Conservation (phyloP, 2,797 vertebrate species). For the Anniella stebbinsi region DNA sequence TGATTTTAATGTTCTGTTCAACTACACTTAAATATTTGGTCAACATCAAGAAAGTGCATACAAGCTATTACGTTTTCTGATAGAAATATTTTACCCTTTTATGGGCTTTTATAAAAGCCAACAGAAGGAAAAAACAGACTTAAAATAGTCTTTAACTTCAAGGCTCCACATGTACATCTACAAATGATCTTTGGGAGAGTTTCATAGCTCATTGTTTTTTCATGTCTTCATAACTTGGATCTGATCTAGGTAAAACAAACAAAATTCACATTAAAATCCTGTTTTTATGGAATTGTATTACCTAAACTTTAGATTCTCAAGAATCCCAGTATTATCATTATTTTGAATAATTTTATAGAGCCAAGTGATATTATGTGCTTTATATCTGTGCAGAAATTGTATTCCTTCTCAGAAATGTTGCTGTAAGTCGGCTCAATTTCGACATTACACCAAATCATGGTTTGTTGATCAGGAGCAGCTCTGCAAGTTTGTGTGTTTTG, state of each 20-base stretch:
- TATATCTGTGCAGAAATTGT: background rate
- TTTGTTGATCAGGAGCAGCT: background rate
- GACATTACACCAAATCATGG: background rate
- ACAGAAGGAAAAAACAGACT: constrained; percentile 59
- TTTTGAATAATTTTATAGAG: background rate
- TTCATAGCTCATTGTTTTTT: constrained; percentile 70
- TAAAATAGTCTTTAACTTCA: constrained; percentile 57
- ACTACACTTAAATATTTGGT: constrained; percentile 50
- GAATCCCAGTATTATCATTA: background rate
- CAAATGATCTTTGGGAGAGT: constrained; percentile 13
- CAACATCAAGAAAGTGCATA: constrained; percentile 55
- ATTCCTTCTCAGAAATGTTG: background rate
- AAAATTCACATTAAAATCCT: constrained; percentile 48
- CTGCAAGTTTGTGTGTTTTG: background rate
- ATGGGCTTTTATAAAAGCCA: constrained; percentile 59
- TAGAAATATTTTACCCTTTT: constrained; percentile 54
- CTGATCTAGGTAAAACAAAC: constrained; percentile 80
- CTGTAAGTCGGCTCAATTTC: background rate
- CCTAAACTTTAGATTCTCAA: background rate
- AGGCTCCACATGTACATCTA: constrained; percentile 38
- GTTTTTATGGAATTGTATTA: constrained; percentile 12
- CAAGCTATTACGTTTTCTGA: constrained; percentile 64
- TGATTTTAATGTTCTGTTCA: constrained; percentile 15
- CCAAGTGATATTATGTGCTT: background rate
- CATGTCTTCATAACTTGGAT: constrained; percentile 84